Evolutionary conservation across 2,113 vertebrate species (phyloP), one percentile per base, ranked within the genome.

Genomic region (Boulengeromyrus knoepffleri): DNA sequence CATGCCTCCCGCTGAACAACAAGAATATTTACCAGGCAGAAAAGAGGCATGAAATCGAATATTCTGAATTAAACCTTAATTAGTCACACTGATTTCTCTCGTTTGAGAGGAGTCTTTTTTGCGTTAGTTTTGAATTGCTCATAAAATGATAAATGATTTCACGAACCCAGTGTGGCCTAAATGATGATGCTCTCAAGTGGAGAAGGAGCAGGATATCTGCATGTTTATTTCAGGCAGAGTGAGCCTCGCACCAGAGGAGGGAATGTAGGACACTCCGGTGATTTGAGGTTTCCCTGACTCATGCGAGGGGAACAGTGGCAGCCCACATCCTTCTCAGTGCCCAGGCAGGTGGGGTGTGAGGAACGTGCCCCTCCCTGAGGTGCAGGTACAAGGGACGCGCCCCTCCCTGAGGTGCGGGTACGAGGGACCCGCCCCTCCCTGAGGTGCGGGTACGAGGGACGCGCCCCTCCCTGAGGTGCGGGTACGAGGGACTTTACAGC

Each of bases 1-100:
- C 88, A 88, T 74, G 58, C 88, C 84, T 89, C 58, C 88, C 47
- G 90, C 8, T 53, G 88, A 62, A 53, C 47, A 3, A 58, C 87
- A 66, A 53, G 36, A 50, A 53, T 56, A 53, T 91, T 92, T 88
- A 89, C 83, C 90, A 45, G 90, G 62, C 70, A 89, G 89, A 46
- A 50, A 91, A 85, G 85, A 80, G 88, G 91, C 87, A 92, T 91
- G 91, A 47, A 93, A 92, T 90, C 80, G 91, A 91, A 53, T 80
- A 91, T 90, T 93, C 24, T 46, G 47, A 27, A 21, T 90, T 87
- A 53, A 66, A 27, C 31, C 52, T 19, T 39, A 89, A 42, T 88
- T 42, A 77, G 27, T 46, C 19, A 70, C 19, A 74, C 21, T 21
- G n/a, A 66, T 45, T 50, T 50, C 8, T 49, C n/a, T 86, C 47